A percentile compares a stretch with the other conserved stretches of the same genome.
phyloP scores from a whole-genome alignment of 2,888 invertebrate species.

The Cataglyphis albicans region DNA sequence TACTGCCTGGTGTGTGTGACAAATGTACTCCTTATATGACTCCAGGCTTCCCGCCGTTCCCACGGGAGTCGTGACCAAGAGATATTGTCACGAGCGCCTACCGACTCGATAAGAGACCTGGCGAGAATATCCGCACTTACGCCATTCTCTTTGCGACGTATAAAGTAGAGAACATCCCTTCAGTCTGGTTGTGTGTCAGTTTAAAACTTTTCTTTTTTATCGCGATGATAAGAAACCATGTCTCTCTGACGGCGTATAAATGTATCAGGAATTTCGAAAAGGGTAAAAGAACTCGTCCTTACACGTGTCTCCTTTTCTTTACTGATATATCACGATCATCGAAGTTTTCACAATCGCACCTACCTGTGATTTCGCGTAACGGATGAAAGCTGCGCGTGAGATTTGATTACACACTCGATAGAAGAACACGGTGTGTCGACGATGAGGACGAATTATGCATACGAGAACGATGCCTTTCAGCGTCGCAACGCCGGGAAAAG shows the following conservation, averaged over 20 bases:
- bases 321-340: not conserved
- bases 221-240: not conserved
- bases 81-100: constrained; percentile 56
- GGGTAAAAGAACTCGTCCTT: not conserved
- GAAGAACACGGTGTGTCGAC: not conserved
- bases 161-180: constrained; percentile 24
- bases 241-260: not conserved
- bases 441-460: constrained; percentile 35
- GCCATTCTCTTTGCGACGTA: not conserved
- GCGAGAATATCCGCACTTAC: constrained; percentile 45
- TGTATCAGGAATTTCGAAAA: not conserved
- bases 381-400: not conserved
- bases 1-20: constrained; percentile 55
- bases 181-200: not conserved
- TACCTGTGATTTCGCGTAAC: not conserved
- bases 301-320: not conserved
- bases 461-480: constrained; percentile 21
- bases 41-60: constrained; percentile 54
- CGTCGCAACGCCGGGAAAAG: not conserved
- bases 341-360: not conserved
- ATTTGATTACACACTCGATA: constrained; percentile 18
- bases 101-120: constrained; percentile 57
- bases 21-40: constrained; percentile 67
- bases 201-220: constrained; percentile 11
- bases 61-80: constrained; percentile 62